Conservation (phyloP, 2,113 vertebrate genomes). For the Falcunculus frontatus region DNA sequence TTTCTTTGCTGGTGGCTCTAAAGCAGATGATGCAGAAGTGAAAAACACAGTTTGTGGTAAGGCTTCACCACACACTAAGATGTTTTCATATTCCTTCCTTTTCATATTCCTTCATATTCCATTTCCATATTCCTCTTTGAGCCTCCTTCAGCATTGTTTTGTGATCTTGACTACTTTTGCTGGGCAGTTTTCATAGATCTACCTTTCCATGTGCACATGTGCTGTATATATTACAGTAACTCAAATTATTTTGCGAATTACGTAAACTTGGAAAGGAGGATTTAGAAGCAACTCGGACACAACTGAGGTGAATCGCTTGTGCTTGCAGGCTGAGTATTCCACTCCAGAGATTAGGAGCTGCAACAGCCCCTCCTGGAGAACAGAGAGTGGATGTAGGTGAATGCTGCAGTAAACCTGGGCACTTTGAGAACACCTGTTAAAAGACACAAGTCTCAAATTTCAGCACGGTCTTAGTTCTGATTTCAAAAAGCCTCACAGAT, state of each 20-base stretch:
- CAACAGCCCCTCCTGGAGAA: neutral
- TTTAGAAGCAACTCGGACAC: neutral
- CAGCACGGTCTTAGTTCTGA: neutral
- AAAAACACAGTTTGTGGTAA: neutral
- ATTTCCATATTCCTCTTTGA: neutral
- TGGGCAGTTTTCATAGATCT: neutral
- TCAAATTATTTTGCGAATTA: neutral
- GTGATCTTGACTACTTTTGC: neutral
- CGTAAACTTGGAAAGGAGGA: neutral
- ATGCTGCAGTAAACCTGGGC: neutral
- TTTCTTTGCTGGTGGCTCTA: neutral
- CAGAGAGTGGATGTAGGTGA: neutral
- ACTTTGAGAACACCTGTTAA: neutral
- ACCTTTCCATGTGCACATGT: rapidly evolving
- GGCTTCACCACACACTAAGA: rapidly evolving
- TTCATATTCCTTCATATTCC: neutral
- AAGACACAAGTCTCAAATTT: neutral
- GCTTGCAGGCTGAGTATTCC: neutral
- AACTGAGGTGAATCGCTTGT: neutral
- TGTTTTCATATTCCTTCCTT: neutral
- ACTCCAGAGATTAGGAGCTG: neutral
- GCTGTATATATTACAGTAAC: neutral
- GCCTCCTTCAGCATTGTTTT: neutral
- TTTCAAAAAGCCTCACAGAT: neutral
- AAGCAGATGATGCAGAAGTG: neutral